phyloP scores from a whole-genome alignment of 2,113 vertebrate genomes.

The Corynorhinus townsendii region DNA sequence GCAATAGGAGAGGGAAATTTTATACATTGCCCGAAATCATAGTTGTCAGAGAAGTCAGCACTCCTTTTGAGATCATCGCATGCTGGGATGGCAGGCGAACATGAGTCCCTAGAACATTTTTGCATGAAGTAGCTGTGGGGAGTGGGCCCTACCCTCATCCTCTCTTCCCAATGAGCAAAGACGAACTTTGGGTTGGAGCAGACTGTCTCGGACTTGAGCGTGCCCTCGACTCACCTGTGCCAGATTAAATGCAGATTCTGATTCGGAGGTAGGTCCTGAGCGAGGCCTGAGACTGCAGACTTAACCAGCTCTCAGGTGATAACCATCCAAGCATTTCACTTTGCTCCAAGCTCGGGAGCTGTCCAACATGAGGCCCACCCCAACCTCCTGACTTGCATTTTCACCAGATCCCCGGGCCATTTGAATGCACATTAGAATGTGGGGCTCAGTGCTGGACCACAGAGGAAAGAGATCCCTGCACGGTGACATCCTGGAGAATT shows the following conservation, averaged over 20 bases:
- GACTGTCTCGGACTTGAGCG: background rate
- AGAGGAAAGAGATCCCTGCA: background rate
- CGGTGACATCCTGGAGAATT: fast-evolving
- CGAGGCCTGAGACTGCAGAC: background rate
- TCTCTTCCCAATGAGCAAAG: too few relatives aligned
- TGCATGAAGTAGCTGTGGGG: background rate
- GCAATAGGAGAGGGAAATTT: background rate
- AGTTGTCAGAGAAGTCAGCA: background rate
- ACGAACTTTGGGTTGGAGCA: background rate
- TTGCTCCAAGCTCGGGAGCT: background rate
- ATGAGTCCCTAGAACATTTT: background rate
- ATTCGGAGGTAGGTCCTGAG: background rate
- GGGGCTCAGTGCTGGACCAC: fast-evolving
- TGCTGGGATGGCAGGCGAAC: background rate
- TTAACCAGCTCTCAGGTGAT: background rate
- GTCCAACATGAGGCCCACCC: background rate
- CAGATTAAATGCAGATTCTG: background rate
- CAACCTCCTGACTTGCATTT: background rate
- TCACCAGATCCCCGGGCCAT: background rate
- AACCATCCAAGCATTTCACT: fast-evolving
- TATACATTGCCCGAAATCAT: background rate
- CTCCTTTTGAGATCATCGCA: too few relatives aligned
- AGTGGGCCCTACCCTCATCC: fast-evolving
- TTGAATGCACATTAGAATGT: fast-evolving
- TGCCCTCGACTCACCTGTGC: fast-evolving